Evolutionary conservation across 2,797 vertebrate species (phyloP), one percentile per base, ranked within the genome.

Genomic region (Tauraco hartlaubi): DNA sequence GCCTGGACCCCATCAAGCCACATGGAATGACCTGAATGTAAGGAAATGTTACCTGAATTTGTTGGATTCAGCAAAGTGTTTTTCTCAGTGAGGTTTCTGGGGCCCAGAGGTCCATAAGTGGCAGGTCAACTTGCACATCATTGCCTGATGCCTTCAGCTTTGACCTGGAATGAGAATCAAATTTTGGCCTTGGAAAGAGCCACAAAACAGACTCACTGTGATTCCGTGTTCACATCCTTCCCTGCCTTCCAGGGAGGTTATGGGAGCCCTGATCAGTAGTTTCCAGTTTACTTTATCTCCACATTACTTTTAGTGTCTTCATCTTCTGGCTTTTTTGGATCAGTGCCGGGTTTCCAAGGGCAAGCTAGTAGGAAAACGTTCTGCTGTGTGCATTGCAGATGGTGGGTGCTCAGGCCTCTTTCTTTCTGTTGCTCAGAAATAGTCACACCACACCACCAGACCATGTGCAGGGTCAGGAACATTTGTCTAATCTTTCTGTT

Each of bases 1-100:
- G 21, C 31, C n/a, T 26, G 55, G 33, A 67, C 13, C 21, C 11
- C 0, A 0, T 14, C 1, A 0, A 62, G n/a, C 23, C 37, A 46
- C 54, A 9, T 8, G n/a, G 37, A 51, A 76, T 15, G 6, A 43
- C 17, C 12, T 1, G 1, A 31, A 33, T 6, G 12, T 15, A 37
- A 58, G 19, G 21, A 73, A 73, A 52, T 5, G 9, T 58, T 37
- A 29, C 46, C 15, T 49, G 31, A 52, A 64, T 39, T 69, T 52
- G 14, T 39, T 64, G 23, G 8, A 35, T 33, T 71, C 58, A 56
- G 11, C 21, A 35, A 48, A 79, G 5, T 6, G 1, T 51, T 64
- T 39, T 39, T 63, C 63, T 9, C 4, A 1, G 2, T 23, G 35
- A 41, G 7, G 9, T 23, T 83, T 78, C 44, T 39, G 31, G 16